Evolutionary conservation across 2,797 vertebrate genomes (phyloP), one percentile per base, ranked within the genome.

Genomic region (Buphagus erythrorhynchus): DNA sequence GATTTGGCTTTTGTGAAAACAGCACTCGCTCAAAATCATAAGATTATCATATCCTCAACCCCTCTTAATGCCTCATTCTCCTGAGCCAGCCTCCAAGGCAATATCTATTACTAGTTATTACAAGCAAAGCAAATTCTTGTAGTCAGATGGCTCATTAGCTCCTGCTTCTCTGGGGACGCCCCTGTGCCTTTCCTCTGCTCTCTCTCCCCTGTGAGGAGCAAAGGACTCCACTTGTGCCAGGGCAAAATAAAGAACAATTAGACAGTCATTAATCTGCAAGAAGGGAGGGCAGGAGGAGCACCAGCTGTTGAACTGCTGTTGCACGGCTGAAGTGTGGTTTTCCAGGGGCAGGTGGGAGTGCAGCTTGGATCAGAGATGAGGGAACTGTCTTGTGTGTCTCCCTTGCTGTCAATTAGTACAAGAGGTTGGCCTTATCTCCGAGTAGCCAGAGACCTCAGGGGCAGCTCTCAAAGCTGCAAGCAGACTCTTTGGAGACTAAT

Each of bases 401-500:
- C 61, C 49, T 95, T 79, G 63, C 84, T 85, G 57, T 87, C 86
- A 92, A 62, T 93, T 93, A 96, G 65, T 71, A 68, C 49, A 75
- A 92, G 57, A 74, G 58, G 46, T 55, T 87, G 77, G 51, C 69
- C 26, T 77, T 68, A 65, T 36, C 68, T 91, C 65, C 22, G 51
- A 68, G 84, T 49, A 93, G 25, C 43, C 51, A 35, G 33, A 66
- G 73, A 90, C 62, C 66, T 75, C 16, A 2, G 51, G 43, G 81
- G 59, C 58, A 80, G 65, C 49, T 90, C 87, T 87, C 62, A 75
- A 88, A 96, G 81, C 42, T 1, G 0, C 46, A 78, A 38, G 72
- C 31, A 29, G 62, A 43, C 35, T 81, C 91, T 95, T 79, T 77
- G 74, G 90, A 95, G 75, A 91, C 54, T 95, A 95, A 93, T 40